phyloP scores from a whole-genome alignment of 2,888 invertebrate genomes.

The Dromius quadrimaculatus region DNA sequence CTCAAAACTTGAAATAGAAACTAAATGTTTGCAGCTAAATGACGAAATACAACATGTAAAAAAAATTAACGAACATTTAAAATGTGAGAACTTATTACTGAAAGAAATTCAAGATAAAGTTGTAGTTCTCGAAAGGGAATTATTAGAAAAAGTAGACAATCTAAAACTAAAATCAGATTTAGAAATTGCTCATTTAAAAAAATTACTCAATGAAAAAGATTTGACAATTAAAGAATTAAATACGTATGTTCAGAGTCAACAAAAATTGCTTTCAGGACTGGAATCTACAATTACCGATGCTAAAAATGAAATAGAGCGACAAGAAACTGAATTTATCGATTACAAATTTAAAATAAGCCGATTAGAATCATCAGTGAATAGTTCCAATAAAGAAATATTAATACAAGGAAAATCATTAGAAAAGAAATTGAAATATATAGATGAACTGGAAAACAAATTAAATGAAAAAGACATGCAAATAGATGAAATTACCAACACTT shows the following conservation, averaged over 20 bases:
- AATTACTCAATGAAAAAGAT: slow-evolving; percentile 39
- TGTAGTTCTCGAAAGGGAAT: slow-evolving; percentile 56
- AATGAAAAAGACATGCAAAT: slow-evolving; percentile 51
- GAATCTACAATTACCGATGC: slow-evolving; percentile 55
- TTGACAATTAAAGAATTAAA: slow-evolving; percentile 29
- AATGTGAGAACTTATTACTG: slow-evolving; percentile 60
- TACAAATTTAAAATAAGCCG: slow-evolving; percentile 40
- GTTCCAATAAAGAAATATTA: slow-evolving; percentile 14
- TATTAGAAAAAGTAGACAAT: slow-evolving; percentile 59
- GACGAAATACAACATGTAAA: slow-evolving; percentile 59
- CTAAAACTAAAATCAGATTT: slow-evolving; percentile 52
- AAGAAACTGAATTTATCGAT: slow-evolving; percentile 51
- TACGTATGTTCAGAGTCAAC: slow-evolving; percentile 52
- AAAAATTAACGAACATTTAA: slow-evolving; percentile 60
- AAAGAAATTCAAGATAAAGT: slow-evolving; percentile 59
- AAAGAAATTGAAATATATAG: slow-evolving; percentile 47
- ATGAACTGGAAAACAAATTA: slow-evolving; percentile 52
- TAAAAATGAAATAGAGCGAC: slow-evolving; percentile 55
- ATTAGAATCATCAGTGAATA: slow-evolving; percentile 21
- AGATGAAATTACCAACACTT: slow-evolving; percentile 58
- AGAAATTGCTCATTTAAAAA: slow-evolving; percentile 24
- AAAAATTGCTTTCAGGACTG: slow-evolving; percentile 57
- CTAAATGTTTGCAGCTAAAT: slow-evolving; percentile 60
- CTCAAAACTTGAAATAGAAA: slow-evolving; percentile 61
- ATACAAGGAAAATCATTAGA: slow-evolving; percentile 50